These are phyloP conservation scores for Apeltes quadracus DNA, from an alignment of 2,113 vertebrate species.

Conservation along the genomic window DNA sequence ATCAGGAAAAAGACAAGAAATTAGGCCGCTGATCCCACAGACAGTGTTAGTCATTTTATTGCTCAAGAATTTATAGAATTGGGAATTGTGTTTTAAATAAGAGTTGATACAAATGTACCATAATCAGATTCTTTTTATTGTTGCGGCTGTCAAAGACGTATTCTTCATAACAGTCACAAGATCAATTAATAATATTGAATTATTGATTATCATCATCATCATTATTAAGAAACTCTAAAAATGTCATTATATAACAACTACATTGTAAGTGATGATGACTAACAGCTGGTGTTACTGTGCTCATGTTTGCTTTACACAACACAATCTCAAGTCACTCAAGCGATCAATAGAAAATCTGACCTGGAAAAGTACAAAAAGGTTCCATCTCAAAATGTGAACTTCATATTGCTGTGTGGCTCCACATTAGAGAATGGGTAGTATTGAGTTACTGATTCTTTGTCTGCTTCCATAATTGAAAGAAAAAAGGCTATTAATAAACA, in stretches of 20 bases:
- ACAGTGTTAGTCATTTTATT: background rate
- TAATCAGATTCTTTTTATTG: background rate
- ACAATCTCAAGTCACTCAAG: background rate
- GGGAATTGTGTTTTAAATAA: background rate
- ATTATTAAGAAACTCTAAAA: background rate
- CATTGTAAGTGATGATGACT: background rate
- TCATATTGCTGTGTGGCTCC: background rate
- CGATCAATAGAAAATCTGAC: background rate
- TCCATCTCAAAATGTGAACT: background rate
- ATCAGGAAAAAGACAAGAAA: background rate
- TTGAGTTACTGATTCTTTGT: background rate
- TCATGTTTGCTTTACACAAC: background rate
- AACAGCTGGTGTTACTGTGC: background rate
- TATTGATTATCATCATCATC: too few species aligned
- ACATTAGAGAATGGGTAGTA: background rate
- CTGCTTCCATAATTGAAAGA: too few species aligned
- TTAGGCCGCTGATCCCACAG: background rate
- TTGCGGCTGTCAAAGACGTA: background rate
- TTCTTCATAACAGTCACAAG: background rate
- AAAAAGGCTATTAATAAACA: background rate
- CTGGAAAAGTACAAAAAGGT: too few species aligned
- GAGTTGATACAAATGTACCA: background rate
- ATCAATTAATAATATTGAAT: background rate
- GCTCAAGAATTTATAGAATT: background rate
- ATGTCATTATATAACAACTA: background rate